Evolutionary conservation across 2,888 invertebrate genomes (phyloP), one percentile per base, ranked within the genome.

Genomic region (Tetheella fluctuosa): DNA sequence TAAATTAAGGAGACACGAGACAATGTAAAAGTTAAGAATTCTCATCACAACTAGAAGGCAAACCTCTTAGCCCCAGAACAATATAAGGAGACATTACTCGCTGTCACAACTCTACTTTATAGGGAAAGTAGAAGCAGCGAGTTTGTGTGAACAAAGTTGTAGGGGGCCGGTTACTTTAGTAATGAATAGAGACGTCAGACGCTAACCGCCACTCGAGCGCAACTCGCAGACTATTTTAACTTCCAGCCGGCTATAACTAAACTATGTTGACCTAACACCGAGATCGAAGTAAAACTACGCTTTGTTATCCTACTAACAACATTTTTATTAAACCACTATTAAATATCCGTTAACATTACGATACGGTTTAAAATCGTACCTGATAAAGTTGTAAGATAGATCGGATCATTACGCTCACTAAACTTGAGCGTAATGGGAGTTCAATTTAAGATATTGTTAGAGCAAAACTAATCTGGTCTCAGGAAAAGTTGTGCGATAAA

Each of bases 41-140:
- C 90, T 88, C 88, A 85, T 88, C 85, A 79, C 85, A 89, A 87
- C 82, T 86, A 84, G 83, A 76, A 85, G 80, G 84, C 88, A 90
- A 91, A 88, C 91, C 91, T 91, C 92, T 91, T 90, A 90, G 88
- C 90, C 91, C 91, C 91, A 85, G 89, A 88, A 91, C 91, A 93
- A 91, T 91, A 92, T 91, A 91, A 88, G 88, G 86, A 85, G 88
- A 89, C 90, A 91, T 92, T 91, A 90, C 89, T 93, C 91, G 87
- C 88, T 90, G 92, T 91, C 93, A 91, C 89, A 90, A 88, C 84
- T 91, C 86, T 89, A 90, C 86, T 91, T 90, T 90, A 91, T 89
- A 91, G 90, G 90, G 85, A 91, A 91, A 91, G 89, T 90, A 88
- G 86, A 73, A 79, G 83, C 77, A 78, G 76, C 77, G 81, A 90